Evolutionary conservation across 2,113 vertebrate species (phyloP).

Genomic region (Sitta europaea): DNA sequence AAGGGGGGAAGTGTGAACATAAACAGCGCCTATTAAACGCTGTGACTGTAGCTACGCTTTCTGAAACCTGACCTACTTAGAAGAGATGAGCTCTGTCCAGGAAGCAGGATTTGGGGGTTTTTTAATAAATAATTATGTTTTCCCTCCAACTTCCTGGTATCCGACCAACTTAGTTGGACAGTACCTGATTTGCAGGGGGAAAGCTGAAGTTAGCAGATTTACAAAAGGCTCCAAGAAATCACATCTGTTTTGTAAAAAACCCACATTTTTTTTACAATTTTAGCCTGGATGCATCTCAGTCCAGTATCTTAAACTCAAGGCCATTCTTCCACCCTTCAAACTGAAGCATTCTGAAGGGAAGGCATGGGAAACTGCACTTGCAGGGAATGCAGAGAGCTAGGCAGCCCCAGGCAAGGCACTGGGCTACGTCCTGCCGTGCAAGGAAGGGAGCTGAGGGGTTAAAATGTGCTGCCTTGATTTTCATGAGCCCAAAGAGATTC

Average conservation of each 20-base stretch:
- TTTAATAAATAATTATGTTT: background rate
- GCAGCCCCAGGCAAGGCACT: background rate
- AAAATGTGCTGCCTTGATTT: background rate
- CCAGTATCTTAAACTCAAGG: background rate
- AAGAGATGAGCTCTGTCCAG: background rate
- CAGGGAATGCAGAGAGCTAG: background rate
- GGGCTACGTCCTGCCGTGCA: rapidly evolving
- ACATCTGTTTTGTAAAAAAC: too few species aligned
- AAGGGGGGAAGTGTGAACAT: background rate
- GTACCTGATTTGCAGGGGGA: background rate
- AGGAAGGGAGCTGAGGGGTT: background rate
- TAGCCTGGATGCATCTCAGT: background rate
- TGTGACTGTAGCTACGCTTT: background rate
- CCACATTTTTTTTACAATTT: background rate
- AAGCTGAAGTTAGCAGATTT: background rate
- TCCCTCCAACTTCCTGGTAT: background rate
- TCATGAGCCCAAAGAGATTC: background rate
- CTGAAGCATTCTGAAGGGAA: background rate
- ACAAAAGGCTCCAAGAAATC: background rate
- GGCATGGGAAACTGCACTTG: rapidly evolving
- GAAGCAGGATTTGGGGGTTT: background rate
- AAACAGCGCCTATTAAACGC: background rate
- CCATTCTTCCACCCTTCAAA: background rate
- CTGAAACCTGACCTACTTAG: background rate
- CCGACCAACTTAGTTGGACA: background rate